Evolutionary conservation across 1,140 invertebrate species (phyloP).

Genomic region (Aphis gossypii): DNA sequence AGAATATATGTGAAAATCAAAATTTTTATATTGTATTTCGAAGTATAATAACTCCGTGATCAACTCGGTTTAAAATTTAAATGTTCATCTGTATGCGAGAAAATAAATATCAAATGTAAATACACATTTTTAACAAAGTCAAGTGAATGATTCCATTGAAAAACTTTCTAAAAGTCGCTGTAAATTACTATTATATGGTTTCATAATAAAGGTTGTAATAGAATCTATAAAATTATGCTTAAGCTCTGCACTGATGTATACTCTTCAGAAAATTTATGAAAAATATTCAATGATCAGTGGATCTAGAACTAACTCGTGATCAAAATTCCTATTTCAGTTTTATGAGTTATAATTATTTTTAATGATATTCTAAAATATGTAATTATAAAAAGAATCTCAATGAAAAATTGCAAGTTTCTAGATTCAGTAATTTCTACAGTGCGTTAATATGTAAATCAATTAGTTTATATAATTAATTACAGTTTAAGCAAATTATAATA

Average conservation of each 20-base stretch:
- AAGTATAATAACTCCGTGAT: too few species aligned
- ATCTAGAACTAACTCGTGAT: not conserved
- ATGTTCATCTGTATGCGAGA: not conserved
- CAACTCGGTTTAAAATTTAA: not conserved
- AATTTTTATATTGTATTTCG: not conserved
- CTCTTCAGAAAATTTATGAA: not conserved
- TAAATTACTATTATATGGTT: too few species aligned
- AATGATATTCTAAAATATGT: not conserved
- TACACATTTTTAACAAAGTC: not conserved
- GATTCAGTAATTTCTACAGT: not conserved
- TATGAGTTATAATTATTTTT: not conserved
- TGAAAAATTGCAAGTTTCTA: not conserved
- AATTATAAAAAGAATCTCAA: not conserved
- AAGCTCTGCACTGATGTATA: not conserved
- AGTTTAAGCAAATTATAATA: too few species aligned
- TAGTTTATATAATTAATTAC: not conserved
- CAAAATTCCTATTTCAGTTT: not conserved
- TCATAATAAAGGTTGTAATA: not conserved
- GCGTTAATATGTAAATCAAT: not conserved
- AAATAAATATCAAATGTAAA: not conserved
- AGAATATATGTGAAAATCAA: not conserved
- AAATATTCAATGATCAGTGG: not conserved
- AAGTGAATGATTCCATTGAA: not conserved
- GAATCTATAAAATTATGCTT: not conserved
- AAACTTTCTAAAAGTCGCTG: not conserved